Conservation (phyloP, 1,140 invertebrate genomes). For the Orchesella cincta region DNA sequence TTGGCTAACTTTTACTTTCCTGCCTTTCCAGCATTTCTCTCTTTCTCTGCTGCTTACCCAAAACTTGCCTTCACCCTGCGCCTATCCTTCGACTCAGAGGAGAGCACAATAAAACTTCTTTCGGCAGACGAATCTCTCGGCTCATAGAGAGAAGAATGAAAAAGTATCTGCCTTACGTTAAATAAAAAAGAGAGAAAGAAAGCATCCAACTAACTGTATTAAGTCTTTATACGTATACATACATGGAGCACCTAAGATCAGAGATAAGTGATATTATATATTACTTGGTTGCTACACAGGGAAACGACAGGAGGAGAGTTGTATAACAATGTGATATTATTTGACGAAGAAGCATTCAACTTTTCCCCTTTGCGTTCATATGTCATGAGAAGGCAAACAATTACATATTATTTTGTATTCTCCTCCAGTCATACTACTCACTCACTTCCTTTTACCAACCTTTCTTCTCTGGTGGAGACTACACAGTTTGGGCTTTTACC, state of each 20-base stretch:
- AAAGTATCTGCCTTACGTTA: neutral
- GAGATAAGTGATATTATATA: neutral
- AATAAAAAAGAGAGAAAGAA: neutral
- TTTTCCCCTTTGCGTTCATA: slow-evolving; percentile 25
- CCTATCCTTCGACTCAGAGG: too few species aligned
- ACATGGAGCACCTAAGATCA: neutral
- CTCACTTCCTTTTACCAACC: neutral
- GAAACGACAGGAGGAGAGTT: neutral
- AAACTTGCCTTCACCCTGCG: neutral
- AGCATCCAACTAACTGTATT: neutral
- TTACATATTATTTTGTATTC: slow-evolving; percentile 27
- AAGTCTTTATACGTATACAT: neutral
- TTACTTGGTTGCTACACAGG: neutral
- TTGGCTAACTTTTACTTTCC: neutral
- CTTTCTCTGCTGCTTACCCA: neutral
- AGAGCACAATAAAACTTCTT: neutral
- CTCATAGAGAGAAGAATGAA: neutral
- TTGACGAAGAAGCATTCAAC: slow-evolving; percentile 9
- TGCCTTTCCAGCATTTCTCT: neutral
- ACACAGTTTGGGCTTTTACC: neutral
- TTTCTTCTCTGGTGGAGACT: neutral
- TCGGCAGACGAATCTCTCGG: neutral
- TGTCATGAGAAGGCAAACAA: slow-evolving; percentile 28
- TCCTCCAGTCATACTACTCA: neutral
- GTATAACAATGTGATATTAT: slow-evolving; percentile 16